Percentiles rank a stretch among this genome's conserved stretches.
Evolutionary conservation across 2,888 invertebrate species (phyloP).

Genomic region (Plemyria rubiginata): DNA sequence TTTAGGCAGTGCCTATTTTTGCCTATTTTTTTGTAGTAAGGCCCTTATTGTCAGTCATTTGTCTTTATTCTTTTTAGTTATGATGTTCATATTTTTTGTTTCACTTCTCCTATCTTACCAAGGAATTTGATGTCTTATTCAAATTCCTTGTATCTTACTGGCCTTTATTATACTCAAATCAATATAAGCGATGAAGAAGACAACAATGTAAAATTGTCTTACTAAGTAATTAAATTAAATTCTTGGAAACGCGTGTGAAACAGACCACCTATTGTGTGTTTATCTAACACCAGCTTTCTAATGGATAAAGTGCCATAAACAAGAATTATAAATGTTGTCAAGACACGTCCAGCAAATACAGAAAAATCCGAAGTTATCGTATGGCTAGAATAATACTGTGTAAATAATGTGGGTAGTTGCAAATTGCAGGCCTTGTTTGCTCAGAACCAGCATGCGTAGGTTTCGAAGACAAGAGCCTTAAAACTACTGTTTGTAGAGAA

Average conservation of each 20-base stretch:
- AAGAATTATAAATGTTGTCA: slow-evolving; percentile 24
- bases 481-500: slow-evolving; percentile 27
- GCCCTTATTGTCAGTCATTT: no score
- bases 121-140: no score
- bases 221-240: not conserved
- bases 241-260: slow-evolving; percentile 44
- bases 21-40: no score
- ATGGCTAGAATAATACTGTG: slow-evolving; percentile 13
- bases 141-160: not conserved
- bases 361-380: slow-evolving; percentile 14
- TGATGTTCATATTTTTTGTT: slow-evolving; percentile 28
- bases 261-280: slow-evolving; percentile 48
- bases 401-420: slow-evolving; percentile 58
- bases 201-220: not conserved
- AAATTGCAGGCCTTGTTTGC: slow-evolving; percentile 56
- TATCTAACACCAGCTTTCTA: slow-evolving; percentile 55
- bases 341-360: slow-evolving; percentile 14
- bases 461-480: slow-evolving; percentile 30
- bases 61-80: slow-evolving; percentile 44
- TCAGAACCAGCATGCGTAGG: slow-evolving; percentile 63
- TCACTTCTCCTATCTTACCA: no score
- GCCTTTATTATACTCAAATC: not conserved
- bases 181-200: no score
- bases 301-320: slow-evolving; percentile 46
- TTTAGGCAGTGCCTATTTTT: no score